A percentile compares a stretch with the other conserved stretches of the same genome.
These are phyloP conservation scores for Hydractinia symbiolongicarpus DNA, from an alignment of 30 jellyfish, hydroid and myxozoan genomes.

Conservation along the genomic window DNA sequence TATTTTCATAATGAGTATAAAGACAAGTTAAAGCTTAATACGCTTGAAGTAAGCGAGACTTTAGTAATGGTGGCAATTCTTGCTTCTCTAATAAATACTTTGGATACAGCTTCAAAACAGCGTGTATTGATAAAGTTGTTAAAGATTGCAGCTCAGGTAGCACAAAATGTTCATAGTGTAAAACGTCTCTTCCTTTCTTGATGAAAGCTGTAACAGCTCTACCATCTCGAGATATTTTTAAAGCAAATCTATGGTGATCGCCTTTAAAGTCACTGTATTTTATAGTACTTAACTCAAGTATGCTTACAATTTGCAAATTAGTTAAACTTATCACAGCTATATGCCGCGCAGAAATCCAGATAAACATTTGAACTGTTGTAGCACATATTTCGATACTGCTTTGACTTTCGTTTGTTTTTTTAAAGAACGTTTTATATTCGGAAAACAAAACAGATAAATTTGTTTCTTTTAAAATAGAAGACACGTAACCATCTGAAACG, in stretches of 20 bases:
- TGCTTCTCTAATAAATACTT: background rate
- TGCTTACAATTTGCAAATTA: background rate
- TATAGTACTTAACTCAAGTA: background rate
- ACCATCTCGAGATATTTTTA: background rate
- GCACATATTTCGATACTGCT: background rate
- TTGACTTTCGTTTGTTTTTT: background rate
- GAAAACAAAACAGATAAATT: background rate
- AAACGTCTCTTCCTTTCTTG: conserved; percentile 4
- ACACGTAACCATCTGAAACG: background rate
- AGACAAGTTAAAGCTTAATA: no score
- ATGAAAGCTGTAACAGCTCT: background rate
- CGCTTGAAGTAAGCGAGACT: background rate
- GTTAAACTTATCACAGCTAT: background rate
- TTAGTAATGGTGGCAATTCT: background rate
- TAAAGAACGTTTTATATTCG: background rate
- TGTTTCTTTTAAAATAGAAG: background rate
- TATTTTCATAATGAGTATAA: no score
- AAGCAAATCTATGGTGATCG: background rate
- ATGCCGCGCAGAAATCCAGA: conserved; percentile 1
- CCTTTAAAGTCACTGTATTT: background rate
- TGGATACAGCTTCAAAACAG: background rate
- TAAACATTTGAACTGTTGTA: background rate
- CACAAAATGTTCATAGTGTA: background rate
- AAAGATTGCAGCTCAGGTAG: background rate
- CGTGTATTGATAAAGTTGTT: background rate